phyloP scores from a whole-genome alignment of 2,113 vertebrate species.

The Anolis sagrei region DNA sequence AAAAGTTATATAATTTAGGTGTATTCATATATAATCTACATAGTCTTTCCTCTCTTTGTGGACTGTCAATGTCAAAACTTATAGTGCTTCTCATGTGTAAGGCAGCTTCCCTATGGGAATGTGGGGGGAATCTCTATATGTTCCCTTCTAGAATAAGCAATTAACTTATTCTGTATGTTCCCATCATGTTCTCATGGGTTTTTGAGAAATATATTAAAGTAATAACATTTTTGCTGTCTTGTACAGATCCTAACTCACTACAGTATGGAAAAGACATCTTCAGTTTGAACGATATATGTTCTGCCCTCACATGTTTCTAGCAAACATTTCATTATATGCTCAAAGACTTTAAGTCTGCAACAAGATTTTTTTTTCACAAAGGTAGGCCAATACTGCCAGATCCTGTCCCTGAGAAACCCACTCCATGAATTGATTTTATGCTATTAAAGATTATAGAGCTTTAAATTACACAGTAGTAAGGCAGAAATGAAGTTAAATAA shows the following conservation, averaged over 20 bases:
- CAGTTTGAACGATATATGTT: conserved; percentile 10
- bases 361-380: background rate
- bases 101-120: background rate
- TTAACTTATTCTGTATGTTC: background rate
- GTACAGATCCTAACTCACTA: background rate
- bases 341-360: conserved; percentile 8
- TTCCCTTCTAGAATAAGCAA: background rate
- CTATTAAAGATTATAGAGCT: conserved; percentile 18
- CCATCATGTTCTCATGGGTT: conserved; percentile 1
- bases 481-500: conserved; percentile 50
- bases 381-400: background rate
- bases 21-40: too few species aligned
- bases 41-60: background rate
- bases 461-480: conserved; percentile 46
- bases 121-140: background rate
- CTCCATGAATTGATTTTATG: conserved; percentile 1
- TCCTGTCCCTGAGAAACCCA: conserved; percentile 12
- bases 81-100: background rate
- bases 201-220: background rate
- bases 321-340: conserved; percentile 12
- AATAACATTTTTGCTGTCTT: conserved; percentile 29
- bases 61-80: background rate
- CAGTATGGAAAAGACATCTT: background rate
- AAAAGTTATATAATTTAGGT: background rate
- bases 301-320: conserved; percentile 1